These are phyloP conservation scores for Anarsia innoxiella DNA, from an alignment of 2,888 invertebrate species.

Conservation along the genomic window DNA sequence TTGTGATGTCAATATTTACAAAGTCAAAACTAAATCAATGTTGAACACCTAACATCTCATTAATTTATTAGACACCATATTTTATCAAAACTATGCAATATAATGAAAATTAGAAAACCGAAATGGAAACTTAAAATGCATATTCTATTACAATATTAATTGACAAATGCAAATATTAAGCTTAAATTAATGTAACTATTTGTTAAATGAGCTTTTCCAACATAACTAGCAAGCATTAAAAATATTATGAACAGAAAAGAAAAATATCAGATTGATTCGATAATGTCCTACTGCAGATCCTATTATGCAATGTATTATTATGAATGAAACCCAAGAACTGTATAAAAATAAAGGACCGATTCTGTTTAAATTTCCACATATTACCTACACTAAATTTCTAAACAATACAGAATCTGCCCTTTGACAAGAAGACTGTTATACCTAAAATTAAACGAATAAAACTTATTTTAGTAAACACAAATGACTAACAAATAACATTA, in stretches of 20 bases:
- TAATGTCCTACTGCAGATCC: slow-evolving; percentile 13
- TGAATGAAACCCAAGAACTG: slow-evolving; percentile 17
- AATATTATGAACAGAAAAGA: too few relatives aligned
- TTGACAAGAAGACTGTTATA: slow-evolving; percentile 3
- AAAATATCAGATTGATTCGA: too few relatives aligned
- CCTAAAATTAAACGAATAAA: slow-evolving; percentile 10
- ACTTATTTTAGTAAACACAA: slow-evolving; percentile 11
- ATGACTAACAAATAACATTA: slow-evolving; percentile 14
- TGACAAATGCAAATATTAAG: slow-evolving; percentile 8
- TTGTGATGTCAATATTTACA: slow-evolving; percentile 68
- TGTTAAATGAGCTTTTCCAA: too few relatives aligned
- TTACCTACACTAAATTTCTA: neutral
- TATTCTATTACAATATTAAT: slow-evolving; percentile 9
- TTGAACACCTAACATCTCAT: too few relatives aligned
- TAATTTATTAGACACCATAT: too few relatives aligned
- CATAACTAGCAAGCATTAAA: too few relatives aligned
- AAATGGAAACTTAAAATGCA: too few relatives aligned
- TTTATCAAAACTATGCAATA: too few relatives aligned
- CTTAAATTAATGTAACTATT: too few relatives aligned
- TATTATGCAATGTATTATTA: slow-evolving; percentile 35
- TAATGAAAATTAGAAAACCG: too few relatives aligned
- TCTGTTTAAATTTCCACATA: slow-evolving; percentile 4
- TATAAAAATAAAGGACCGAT: slow-evolving; percentile 16
- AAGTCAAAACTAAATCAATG: slow-evolving; percentile 21
- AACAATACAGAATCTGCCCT: slow-evolving; percentile 11